Conservation (phyloP, 2,113 vertebrate genomes). For the Vidua chalybeata region DNA sequence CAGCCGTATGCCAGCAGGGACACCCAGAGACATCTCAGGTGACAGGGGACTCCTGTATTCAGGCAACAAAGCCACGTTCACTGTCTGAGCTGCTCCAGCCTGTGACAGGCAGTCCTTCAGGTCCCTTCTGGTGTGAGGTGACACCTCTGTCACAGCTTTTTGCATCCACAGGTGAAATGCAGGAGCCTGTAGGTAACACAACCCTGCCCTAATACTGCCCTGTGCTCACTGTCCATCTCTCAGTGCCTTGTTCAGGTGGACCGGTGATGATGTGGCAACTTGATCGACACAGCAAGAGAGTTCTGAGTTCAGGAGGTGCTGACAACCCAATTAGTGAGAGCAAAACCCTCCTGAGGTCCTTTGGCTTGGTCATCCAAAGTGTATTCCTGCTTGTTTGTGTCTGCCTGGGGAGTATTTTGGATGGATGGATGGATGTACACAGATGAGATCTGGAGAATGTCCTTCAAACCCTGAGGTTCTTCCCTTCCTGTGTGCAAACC, state of each 20-base stretch:
- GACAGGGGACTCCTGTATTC: neutral
- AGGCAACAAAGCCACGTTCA: neutral
- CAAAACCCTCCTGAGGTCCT: neutral
- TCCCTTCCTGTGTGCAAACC: neutral
- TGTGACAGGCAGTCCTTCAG: neutral
- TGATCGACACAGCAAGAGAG: accelerated
- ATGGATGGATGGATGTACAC: accelerated
- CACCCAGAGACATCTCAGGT: neutral
- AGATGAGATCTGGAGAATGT: neutral
- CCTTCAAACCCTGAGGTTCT: neutral
- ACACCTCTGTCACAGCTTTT: neutral
- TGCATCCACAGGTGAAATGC: neutral
- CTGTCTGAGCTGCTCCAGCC: neutral
- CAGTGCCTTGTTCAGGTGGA: neutral
- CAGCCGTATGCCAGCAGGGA: neutral
- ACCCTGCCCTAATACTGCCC: accelerated
- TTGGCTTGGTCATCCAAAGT: neutral
- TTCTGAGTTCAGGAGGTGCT: neutral
- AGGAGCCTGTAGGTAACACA: neutral
- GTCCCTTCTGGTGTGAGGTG: neutral
- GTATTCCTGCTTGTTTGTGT: neutral
- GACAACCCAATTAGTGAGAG: accelerated
- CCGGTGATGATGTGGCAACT: too few species aligned
- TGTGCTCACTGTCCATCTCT: accelerated
- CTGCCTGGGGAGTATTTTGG: neutral